Conservation (phyloP, 2,888 invertebrate species). For the Blastobasis lacticolella region DNA sequence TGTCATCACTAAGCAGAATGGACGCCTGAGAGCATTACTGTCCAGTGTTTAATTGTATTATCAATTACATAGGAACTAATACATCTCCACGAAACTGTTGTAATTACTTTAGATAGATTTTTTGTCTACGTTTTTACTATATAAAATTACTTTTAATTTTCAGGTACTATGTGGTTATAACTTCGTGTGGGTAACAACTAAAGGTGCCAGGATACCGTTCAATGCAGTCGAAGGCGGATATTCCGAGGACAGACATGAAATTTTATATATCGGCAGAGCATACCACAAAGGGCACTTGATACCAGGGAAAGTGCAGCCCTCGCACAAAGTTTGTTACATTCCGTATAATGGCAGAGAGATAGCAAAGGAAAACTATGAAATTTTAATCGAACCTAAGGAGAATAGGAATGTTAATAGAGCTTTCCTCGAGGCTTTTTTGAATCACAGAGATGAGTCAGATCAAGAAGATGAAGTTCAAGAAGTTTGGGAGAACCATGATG, state of each 20-base stretch:
- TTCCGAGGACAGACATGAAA: constrained; percentile 47
- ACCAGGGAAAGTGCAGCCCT: constrained; percentile 77
- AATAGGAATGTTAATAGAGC: constrained; percentile 1
- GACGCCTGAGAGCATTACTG: no score
- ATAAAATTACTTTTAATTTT: constrained; percentile 10
- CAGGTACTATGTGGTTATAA: constrained; percentile 44
- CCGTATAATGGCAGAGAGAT: constrained; percentile 45
- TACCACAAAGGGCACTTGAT: constrained; percentile 79
- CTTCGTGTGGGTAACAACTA: constrained; percentile 59
- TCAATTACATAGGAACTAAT: no score
- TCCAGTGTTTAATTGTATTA: no score
- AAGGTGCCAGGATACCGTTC: constrained; percentile 73
- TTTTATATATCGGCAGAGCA: constrained; percentile 76
- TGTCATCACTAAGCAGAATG: no score
- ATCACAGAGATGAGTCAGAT: no score
- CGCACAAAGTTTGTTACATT: constrained; percentile 80
- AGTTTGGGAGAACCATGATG: no score
- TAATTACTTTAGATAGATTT: no score
- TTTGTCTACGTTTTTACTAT: not conserved
- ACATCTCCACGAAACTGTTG: no score
- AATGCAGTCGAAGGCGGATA: constrained; percentile 76
- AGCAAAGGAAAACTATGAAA: constrained; percentile 13
- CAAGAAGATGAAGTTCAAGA: no score
- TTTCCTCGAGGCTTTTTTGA: no score
- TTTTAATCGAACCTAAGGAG: constrained; percentile 15